Evolutionary conservation across 92 coral and sea anemone species (phyloP), one percentile per base, ranked within the genome.

Genomic region (Isaurus tuberculatus): DNA sequence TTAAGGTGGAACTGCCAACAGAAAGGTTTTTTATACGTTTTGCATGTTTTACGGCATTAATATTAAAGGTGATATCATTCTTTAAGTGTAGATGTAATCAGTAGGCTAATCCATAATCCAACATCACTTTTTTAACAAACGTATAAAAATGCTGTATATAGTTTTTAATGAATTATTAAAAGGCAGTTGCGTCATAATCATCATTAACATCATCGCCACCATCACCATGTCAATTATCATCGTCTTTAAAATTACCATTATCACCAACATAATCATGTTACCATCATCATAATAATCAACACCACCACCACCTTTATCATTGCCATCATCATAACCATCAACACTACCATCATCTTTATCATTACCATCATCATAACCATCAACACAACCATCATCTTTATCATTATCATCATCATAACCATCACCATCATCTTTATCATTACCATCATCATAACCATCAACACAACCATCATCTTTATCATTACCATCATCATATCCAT

Each of bases 1-100:
- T 14, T 19, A 80, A 37, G 40, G 85, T 33, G 42, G 75, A 63
- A 68, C 85, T 80, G 61, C 25, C 65, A 75, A 65, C 15, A 26
- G 4, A 37, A 32, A 29, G 16, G 61, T 1, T 2, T 15, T 30
- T 23, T 14, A 43, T 2, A 72, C 19, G 3, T 0, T 4, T 2
- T 15, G 20, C n/a, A n/a, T n/a, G n/a, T n/a, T 48, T 43, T 28
- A 7, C 10, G 23, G 10, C 27, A 34, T 15, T 19, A 17, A 17
- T 0, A 34, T 29, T 2, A 20, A 33, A 48, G 65, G 26, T 30
- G 42, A 34, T 48, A 69, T 32, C 29, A 9, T 16, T 74, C 26
- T 44, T 17, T 34, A 2, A 75, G n/a, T 36, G 14, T 27, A 20
- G 75, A 28, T 17, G 15, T 46, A 2, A 57, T 57, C 64, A 57